Base-by-base conservation (phyloP, 2,113 vertebrate species). In the Eptesicus fuscus region DNA sequence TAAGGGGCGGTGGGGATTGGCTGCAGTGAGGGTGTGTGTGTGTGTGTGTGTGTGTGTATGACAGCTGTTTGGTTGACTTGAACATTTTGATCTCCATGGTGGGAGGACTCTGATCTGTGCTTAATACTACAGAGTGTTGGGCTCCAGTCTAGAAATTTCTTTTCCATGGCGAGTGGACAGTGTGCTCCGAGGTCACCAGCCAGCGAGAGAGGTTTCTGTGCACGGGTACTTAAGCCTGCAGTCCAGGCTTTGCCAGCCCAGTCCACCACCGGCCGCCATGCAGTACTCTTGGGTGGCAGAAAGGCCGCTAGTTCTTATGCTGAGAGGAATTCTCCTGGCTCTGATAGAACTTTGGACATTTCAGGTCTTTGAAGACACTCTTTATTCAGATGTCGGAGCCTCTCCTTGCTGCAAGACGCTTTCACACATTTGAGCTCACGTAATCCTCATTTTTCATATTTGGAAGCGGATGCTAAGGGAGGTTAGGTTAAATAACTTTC, bases 81-180 rank as follows among this genome's bases (percentile, higher is more conserved):
- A 47, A 59, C 88, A 35, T 40, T 73, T 40, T 73, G 77, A 16
- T 40, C 76, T 56, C 51, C 28, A 12, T 4, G 17, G 47, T 16
- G 12, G 51, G 42, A 88, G 23, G 67, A 53, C 49, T 93, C 17
- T 93, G 90, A n/a, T 89, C 11, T 14, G 59, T 25, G 59, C 78
- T 86, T 78, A 79, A 77, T 86, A 63, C 2, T 5, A 37, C 28
- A 51, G 76, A 86, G 79, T 69, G 13, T 25, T 44, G 71, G 32
- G 65, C 3, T 67, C 20, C 49, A 7, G 20, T 94, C 77, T 69
- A 76, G 83, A 79, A 42, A 78, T 85, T 77, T 32, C 56, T 70
- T 65, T 78, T 59, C 9, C 65, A 3, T 2, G 35, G 51, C 1
- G 0, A 30, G n/a, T 53, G 85, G 35, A 9, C 28, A 1, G 9